Conservation (phyloP, 2,888 invertebrate species). For the Campopleginae sp. region DNA sequence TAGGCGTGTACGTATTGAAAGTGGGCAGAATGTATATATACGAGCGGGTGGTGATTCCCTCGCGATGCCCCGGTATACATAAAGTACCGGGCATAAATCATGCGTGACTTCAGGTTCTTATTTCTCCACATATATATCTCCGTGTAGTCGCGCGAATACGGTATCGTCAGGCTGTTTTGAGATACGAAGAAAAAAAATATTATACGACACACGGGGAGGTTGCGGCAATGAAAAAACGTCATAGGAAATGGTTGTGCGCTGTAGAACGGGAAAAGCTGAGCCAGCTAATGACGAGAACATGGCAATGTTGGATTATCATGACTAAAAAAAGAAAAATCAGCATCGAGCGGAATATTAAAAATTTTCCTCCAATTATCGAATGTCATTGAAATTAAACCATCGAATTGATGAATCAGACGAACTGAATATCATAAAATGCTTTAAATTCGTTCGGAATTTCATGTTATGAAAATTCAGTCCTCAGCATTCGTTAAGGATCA, state of each 20-base stretch:
- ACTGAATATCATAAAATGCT: neutral
- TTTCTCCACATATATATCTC: conserved; percentile 26
- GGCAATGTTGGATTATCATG: neutral
- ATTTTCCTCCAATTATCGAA: conserved; percentile 23
- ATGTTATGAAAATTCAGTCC: neutral
- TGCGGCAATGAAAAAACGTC: conserved; percentile 1
- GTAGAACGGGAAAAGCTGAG: conserved; percentile 12
- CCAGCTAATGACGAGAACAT: conserved; percentile 27
- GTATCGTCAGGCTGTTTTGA: conserved; percentile 34
- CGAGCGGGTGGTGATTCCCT: conserved; percentile 36
- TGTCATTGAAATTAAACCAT: neutral
- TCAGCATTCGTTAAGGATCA: neutral
- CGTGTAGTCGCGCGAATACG: conserved; percentile 14
- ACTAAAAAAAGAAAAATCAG: neutral
- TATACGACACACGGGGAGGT: conserved; percentile 21
- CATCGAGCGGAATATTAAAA: neutral
- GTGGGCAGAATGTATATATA: conserved; percentile 22
- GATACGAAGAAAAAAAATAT: conserved; percentile 54
- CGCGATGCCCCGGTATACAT: conserved; percentile 42
- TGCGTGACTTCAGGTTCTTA: conserved; percentile 70
- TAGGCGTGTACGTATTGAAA: conserved; percentile 12
- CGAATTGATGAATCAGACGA: neutral
- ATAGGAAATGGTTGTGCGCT: neutral
- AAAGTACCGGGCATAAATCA: conserved; percentile 72
- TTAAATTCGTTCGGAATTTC: neutral